Evolutionary conservation across 2,888 invertebrate genomes (phyloP).

Genomic region (Electrophaes corylata): DNA sequence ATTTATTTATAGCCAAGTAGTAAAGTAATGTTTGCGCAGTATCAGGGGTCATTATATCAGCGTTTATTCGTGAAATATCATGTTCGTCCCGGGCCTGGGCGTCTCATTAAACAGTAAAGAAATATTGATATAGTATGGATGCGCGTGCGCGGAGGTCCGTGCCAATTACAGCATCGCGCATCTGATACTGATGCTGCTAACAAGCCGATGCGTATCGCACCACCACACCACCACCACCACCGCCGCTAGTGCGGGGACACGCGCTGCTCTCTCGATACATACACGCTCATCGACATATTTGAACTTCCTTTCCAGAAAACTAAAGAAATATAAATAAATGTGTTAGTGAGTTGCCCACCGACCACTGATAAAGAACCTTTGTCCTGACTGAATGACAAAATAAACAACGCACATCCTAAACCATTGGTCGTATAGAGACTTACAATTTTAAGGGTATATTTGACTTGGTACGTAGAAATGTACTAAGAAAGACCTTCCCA

Average conservation of each 20-base stretch:
- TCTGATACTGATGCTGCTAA: constrained; percentile 82
- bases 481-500: no score
- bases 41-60: constrained; percentile 34
- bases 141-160: constrained; percentile 62
- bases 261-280: background rate
- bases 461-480: no score
- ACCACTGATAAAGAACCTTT: no score
- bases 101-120: constrained; percentile 47
- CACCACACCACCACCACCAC: no score
- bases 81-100: constrained; percentile 41
- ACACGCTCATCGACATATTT: background rate
- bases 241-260: constrained; percentile 35
- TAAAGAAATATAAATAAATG: no score
- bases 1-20: constrained; percentile 1
- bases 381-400: no score
- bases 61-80: constrained; percentile 39
- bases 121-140: constrained; percentile 49
- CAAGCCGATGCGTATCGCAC: constrained; percentile 79
- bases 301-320: no score
- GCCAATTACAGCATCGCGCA: constrained; percentile 80
- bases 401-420: no score
- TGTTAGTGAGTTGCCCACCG: no score
- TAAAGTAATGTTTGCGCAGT: constrained; percentile 22
- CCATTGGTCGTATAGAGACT: no score
- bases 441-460: no score